A percentile compares a stretch with the other conserved stretches of the same genome.
phyloP scores from a whole-genome alignment of 2,888 invertebrate genomes.

The Drosophila nigricruria region DNA sequence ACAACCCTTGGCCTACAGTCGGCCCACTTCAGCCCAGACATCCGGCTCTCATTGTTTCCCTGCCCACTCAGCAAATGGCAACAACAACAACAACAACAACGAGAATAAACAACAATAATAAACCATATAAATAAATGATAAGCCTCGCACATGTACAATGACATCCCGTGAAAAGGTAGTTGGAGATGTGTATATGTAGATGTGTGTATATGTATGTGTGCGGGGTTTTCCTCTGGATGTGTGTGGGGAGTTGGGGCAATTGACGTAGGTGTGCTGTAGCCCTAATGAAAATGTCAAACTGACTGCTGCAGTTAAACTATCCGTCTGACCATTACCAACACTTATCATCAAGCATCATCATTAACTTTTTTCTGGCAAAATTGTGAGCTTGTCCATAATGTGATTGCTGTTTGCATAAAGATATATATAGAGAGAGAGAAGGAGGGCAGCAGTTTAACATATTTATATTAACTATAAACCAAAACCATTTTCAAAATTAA shows the following conservation, averaged over 20 bases:
- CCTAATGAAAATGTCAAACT: slow-evolving; percentile 59
- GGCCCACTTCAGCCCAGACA: slow-evolving; percentile 52
- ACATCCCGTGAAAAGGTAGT: slow-evolving; percentile 37
- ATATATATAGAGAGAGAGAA: not conserved
- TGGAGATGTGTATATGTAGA: not conserved
- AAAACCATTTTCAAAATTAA: not conserved
- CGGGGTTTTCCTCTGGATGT: not conserved
- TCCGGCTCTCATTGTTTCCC: slow-evolving; percentile 39
- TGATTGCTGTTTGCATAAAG: not conserved
- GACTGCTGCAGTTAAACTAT: slow-evolving; percentile 32
- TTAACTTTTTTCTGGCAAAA: slow-evolving; percentile 7
- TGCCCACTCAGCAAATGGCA: slow-evolving; percentile 15
- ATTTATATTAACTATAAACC: not conserved
- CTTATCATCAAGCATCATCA: slow-evolving; percentile 16
- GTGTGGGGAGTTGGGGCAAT: not conserved
- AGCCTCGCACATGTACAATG: slow-evolving; percentile 65
- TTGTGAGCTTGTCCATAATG: slow-evolving; percentile 22
- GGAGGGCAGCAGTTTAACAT: not conserved
- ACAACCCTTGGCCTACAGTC: slow-evolving; percentile 32
- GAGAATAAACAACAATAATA: slow-evolving; percentile 64
- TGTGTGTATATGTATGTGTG: not conserved
- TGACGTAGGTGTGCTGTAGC: slow-evolving; percentile 10
- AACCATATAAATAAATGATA: slow-evolving; percentile 74
- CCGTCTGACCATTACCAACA: slow-evolving; percentile 30
- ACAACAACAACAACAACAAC: slow-evolving; percentile 5